phyloP scores from a whole-genome alignment of 1,140 invertebrate species.

The Oedothorax gibbosus region DNA sequence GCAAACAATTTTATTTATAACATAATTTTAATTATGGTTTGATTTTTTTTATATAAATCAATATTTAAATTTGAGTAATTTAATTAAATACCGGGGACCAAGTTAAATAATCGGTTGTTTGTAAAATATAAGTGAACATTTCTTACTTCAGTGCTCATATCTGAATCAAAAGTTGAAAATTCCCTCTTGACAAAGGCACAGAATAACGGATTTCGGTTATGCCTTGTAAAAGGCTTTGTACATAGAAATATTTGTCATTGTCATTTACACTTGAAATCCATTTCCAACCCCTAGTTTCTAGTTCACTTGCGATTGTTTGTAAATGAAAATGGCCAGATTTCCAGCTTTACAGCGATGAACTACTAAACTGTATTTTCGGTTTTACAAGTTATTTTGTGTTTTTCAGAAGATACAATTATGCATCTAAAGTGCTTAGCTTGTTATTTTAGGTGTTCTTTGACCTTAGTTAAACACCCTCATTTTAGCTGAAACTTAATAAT shows the following conservation, averaged over 20 bases:
- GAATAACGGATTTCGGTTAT: slow-evolving; percentile 52
- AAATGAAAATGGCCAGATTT: slow-evolving; percentile 3
- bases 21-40: too few relatives aligned
- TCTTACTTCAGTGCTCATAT: slow-evolving; percentile 18
- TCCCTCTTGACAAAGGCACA: slow-evolving; percentile 33
- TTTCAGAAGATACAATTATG: too few relatives aligned
- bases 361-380: not conserved
- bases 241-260: slow-evolving; percentile 51
- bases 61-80: not conserved
- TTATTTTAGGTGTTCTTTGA: too few relatives aligned
- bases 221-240: slow-evolving; percentile 45
- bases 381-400: not conserved
- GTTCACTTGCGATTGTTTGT: slow-evolving; percentile 38
- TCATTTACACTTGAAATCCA: slow-evolving; percentile 43
- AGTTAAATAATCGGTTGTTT: not conserved
- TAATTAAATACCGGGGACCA: not conserved
- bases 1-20: too few relatives aligned
- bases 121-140: slow-evolving; percentile 25
- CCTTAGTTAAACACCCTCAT: too few relatives aligned
- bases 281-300: slow-evolving; percentile 31
- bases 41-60: too few relatives aligned
- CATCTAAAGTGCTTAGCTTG: too few relatives aligned
- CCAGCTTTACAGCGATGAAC: slow-evolving; percentile 2
- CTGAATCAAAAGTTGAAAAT: slow-evolving; percentile 6
- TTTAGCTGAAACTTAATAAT: too few relatives aligned